Base-by-base conservation (phyloP, 1,140 invertebrate genomes). In the Frieseomelitta varia region DNA sequence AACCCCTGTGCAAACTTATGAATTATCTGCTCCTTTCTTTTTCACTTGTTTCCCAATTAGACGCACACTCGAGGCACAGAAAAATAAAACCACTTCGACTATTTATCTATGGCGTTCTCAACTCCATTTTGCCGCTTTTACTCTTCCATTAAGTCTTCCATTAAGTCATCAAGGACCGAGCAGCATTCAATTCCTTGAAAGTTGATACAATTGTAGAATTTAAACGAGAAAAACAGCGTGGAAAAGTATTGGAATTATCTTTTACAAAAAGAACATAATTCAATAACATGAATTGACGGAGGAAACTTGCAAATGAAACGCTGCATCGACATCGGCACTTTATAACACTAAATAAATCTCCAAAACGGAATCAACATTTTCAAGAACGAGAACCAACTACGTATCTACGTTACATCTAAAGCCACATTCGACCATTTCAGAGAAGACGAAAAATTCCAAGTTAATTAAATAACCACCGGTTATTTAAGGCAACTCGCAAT, bases 11-110 rank as follows among this genome's bases (percentile, higher is more conserved):
- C 30, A 39, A 30, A 10, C 51, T 73, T 30, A 81, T 84, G 61
- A 77, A 85, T 85, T 86, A 53, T 55, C 80, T 51, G 58, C 51
- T 69, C 87, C 79, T 75, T 90, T 83, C 81, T 90, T 84, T 71
- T 65, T 30, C 76, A 17, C 14, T 6, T 55, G 21, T 67, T 15
- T 27, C 24, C 39, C 71, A 6, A 73, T 21, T 17, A 53, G 1
- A 24, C 8, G 4, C 15, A 27, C 3, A n/a, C 10, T 10, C 11
- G 0, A 0, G 39, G 34, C 11, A 6, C 12, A 14, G 21, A 69
- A 39, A 39, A 1, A 39, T 68, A 24, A 34, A 67, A 10, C 3
- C 3, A 4, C 61, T 27, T 39, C 67, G 10, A 14, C 10, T 1
- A 21, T 68, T 39, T 21, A 19, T 21, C 67, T 0, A 19, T 17